phyloP scores from a whole-genome alignment of 2,888 invertebrate genomes.

The Agrochola litura region DNA sequence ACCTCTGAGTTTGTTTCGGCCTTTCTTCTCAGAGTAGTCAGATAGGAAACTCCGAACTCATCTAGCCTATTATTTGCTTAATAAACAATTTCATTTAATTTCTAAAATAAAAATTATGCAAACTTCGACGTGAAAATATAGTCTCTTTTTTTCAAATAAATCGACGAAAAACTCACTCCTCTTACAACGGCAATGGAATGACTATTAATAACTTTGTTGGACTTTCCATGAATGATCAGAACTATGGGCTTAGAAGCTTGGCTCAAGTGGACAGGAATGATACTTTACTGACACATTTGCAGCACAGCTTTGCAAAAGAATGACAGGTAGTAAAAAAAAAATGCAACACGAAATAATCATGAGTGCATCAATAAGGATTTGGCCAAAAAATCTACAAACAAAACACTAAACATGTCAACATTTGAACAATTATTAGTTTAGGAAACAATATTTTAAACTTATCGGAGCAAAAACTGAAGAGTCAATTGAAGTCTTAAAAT shows the following conservation, averaged over 20 bases:
- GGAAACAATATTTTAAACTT: conserved; percentile 45
- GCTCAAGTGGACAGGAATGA: not conserved
- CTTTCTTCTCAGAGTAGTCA: no score
- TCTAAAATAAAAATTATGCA: not conserved
- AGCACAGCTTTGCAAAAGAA: not conserved
- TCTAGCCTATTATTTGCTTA: no score
- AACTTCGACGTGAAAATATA: not conserved
- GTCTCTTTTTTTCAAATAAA: not conserved
- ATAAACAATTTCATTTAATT: no score
- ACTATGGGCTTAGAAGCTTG: no score
- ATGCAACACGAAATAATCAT: not conserved
- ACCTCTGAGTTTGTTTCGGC: no score
- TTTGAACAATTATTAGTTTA: conserved; percentile 53
- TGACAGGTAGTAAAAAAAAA: conserved; percentile 14
- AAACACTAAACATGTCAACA: conserved; percentile 61
- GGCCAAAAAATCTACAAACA: conserved; percentile 32
- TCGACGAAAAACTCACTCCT: not conserved
- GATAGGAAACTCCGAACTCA: no score
- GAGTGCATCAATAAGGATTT: conserved; percentile 21
- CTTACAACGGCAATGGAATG: not conserved
- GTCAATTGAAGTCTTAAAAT: conserved; percentile 32
- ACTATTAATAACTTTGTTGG: not conserved
- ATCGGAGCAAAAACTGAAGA: conserved; percentile 37
- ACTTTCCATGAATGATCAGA: not conserved
- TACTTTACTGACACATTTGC: not conserved